Evolutionary conservation across 2,113 vertebrate genomes (phyloP).

Genomic region (Larimichthys polyactis): DNA sequence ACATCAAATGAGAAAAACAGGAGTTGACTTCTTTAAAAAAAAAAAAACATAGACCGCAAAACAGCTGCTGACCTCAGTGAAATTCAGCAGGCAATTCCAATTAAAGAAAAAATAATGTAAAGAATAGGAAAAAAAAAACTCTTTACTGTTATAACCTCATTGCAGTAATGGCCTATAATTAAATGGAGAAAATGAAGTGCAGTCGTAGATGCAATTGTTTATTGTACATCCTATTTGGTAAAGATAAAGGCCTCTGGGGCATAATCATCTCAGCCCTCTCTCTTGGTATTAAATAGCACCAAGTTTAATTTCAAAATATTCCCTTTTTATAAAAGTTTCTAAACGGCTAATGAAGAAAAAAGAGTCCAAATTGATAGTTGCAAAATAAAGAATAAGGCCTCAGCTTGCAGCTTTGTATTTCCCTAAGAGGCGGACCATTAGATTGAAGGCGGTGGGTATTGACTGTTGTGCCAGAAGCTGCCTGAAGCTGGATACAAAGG

Average conservation of each 20-base stretch:
- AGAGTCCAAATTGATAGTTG: slow-evolving; percentile 29
- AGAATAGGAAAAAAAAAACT: not conserved
- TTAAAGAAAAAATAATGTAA: slow-evolving; percentile 4
- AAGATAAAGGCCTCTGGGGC: slow-evolving; percentile 31
- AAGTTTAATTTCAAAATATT: slow-evolving; percentile 48
- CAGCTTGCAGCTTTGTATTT: slow-evolving; percentile 51
- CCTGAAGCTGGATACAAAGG: slow-evolving; percentile 59
- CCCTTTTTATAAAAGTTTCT: slow-evolving; percentile 28
- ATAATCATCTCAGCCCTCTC: not conserved
- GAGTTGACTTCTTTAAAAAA: not conserved
- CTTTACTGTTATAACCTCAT: slow-evolving; percentile 25
- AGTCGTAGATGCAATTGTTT: slow-evolving; percentile 22
- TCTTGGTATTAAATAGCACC: slow-evolving; percentile 1
- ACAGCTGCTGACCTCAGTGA: slow-evolving; percentile 8
- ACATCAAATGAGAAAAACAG: slow-evolving; percentile 21
- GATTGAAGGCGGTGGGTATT: slow-evolving; percentile 46
- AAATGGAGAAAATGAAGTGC: slow-evolving; percentile 37
- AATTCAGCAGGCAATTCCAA: slow-evolving; percentile 1
- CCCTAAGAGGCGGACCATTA: slow-evolving; percentile 51
- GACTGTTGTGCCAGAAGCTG: slow-evolving; percentile 56
- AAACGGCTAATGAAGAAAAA: slow-evolving; percentile 47
- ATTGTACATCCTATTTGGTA: slow-evolving; percentile 22
- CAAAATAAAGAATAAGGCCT: slow-evolving; percentile 42
- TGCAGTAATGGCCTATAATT: slow-evolving; percentile 52
- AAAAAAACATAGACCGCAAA: not conserved